A percentile compares a stretch with the other conserved stretches of the same genome.
phyloP scores from a whole-genome alignment of 1,140 invertebrate genomes.

The Trachymyrmex septentrionalis region DNA sequence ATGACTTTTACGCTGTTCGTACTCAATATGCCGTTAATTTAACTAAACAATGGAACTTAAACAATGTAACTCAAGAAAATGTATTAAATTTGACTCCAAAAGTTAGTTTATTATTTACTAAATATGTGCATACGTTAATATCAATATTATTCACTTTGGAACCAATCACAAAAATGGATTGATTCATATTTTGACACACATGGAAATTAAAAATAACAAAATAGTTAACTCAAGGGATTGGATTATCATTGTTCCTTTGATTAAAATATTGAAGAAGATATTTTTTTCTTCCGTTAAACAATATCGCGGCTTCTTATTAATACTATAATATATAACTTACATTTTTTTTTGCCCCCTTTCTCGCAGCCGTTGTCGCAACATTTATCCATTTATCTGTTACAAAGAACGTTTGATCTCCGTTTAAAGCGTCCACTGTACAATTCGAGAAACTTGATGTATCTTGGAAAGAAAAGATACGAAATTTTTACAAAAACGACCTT shows the following conservation, averaged over 20 bases:
- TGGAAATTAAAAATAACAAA: too few species aligned
- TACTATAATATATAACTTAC: constrained; percentile 8
- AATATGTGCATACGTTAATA: too few species aligned
- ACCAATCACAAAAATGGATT: too few species aligned
- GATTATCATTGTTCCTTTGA: too few species aligned
- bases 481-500: constrained; percentile 55
- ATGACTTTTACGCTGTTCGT: neutral
- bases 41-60: too few species aligned
- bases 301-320: neutral
- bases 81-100: too few species aligned
- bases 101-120: too few species aligned
- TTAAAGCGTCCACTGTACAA: constrained; percentile 21
- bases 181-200: too few species aligned
- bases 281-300: neutral
- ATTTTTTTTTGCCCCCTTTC: neutral
- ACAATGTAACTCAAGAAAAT: too few species aligned
- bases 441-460: constrained; percentile 33
- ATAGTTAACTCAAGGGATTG: too few species aligned
- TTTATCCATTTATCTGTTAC: constrained; percentile 39
- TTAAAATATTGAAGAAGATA: neutral
- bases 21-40: too few species aligned
- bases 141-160: too few species aligned
- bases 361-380: constrained; percentile 24
- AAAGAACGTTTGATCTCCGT: constrained; percentile 48
- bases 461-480: constrained; percentile 5